Conservation (phyloP, 1,140 invertebrate species). For the Drosophila punjabiensis region DNA sequence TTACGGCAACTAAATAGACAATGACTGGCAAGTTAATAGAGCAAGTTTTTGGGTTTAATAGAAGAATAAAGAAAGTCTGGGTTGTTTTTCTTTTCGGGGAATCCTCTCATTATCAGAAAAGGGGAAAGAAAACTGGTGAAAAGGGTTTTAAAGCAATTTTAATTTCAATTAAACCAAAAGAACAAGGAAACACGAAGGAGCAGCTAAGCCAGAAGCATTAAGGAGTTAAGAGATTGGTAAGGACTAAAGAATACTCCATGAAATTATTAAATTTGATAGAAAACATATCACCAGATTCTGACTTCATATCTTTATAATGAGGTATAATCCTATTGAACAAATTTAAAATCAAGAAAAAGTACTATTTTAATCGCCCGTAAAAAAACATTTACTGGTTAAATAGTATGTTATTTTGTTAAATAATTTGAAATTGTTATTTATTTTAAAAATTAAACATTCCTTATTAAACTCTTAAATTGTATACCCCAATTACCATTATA, state of each 20-base stretch:
- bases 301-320: too few species aligned
- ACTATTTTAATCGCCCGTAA: not conserved
- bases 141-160: slow-evolving; percentile 66
- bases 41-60: slow-evolving; percentile 25
- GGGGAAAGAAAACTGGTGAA: not conserved
- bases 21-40: slow-evolving; percentile 12
- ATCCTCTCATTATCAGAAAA: slow-evolving; percentile 9
- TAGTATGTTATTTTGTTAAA: not conserved
- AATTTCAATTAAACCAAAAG: slow-evolving; percentile 62
- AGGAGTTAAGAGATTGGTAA: fast-evolving
- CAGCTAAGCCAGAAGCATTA: slow-evolving; percentile 8
- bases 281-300: not conserved
- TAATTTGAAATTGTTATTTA: not conserved
- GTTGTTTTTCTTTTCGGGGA: not conserved
- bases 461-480: not conserved
- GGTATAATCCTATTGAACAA: too few species aligned
- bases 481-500: not conserved
- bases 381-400: not conserved
- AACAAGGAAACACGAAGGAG: slow-evolving; percentile 4
- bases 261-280: not conserved
- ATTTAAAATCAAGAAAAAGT: not conserved
- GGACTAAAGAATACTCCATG: not conserved
- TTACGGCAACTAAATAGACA: slow-evolving; percentile 15
- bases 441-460: too few species aligned
- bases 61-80: slow-evolving; percentile 12